Evolutionary conservation across 2,113 vertebrate species (phyloP), one percentile per base, ranked within the genome.

Genomic region (Gambusia holbrooki): DNA sequence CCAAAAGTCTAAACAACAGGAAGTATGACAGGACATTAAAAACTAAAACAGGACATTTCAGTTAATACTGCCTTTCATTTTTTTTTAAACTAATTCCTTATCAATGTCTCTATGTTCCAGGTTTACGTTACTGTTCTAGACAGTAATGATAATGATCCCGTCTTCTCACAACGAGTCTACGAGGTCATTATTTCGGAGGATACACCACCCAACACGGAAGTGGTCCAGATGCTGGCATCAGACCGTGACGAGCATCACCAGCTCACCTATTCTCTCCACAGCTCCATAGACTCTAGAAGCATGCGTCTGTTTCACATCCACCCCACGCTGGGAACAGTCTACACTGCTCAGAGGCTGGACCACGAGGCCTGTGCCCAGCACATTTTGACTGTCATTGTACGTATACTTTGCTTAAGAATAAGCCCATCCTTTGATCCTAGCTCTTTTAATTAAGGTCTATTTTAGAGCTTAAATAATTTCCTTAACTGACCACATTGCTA

Each of bases 131-230:
- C 92, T 72, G 96, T 99, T 32, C 79, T 98, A 88, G 98, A 99
- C 94, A 96, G 96, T 90, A 99, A 99, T 14, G 98, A 99, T 93
- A 99, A 99, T 0, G 93, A 95, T 37, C 97, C 98, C 1, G 90
- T 97, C 86, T 99, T 99, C 92, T 97, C 97, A 77, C 96, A 99
- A 69, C 90, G 95, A 0, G 95, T 88, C 77, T 99, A 99, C 0
- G 97, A 98, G 3, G 95, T 98, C 80, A 95, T 95, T 0, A 95
- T 99, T 83, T 96, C 96, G 2, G 98, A 99, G 86, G 98, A 99
- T 64, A 95, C 96, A 32, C 95, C 95, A 19, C 93, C 96, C 0
- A 96, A 98, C 61, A 97, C 97, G 0, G 97, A 99, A 90, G 96
- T 99, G 67, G 77, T 98, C 76, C 98, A 97, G 74, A 94, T 99